These are phyloP conservation scores for Tretioscincus oriximinensis DNA, from an alignment of 2,113 vertebrate species.

Conservation along the genomic window DNA sequence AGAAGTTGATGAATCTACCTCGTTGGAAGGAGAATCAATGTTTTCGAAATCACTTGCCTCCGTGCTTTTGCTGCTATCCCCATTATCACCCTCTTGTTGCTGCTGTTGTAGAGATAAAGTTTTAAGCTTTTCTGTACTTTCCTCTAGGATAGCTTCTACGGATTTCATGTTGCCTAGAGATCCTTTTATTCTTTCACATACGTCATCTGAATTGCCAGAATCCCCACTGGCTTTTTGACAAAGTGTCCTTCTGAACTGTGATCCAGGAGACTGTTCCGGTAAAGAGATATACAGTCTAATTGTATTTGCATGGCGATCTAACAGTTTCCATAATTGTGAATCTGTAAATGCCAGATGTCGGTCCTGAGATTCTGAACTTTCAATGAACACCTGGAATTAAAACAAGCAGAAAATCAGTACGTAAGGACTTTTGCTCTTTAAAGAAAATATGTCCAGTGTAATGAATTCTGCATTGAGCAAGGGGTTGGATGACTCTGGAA, in stretches of 20 bases:
- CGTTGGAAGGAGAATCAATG: slow-evolving; percentile 89
- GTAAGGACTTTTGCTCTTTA: not conserved
- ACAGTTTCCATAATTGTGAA: slow-evolving; percentile 91
- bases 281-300: slow-evolving; percentile 90
- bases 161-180: slow-evolving; percentile 79
- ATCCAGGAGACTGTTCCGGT: slow-evolving; percentile 89
- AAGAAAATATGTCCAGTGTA: not conserved
- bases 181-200: slow-evolving; percentile 81
- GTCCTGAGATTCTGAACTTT: slow-evolving; percentile 91
- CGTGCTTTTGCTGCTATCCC: slow-evolving; percentile 94
- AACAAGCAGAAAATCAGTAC: slow-evolving; percentile 27
- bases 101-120: slow-evolving; percentile 90
- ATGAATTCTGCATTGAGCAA: no score
- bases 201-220: slow-evolving; percentile 72
- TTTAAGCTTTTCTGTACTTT: slow-evolving; percentile 97
- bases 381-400: slow-evolving; percentile 89
- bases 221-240: slow-evolving; percentile 81
- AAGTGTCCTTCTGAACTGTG: slow-evolving; percentile 79
- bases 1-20: slow-evolving; percentile 82
- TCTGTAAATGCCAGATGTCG: slow-evolving; percentile 86
- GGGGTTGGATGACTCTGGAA: no score
- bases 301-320: slow-evolving; percentile 97
- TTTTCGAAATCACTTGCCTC: slow-evolving; percentile 95
- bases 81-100: slow-evolving; percentile 79
- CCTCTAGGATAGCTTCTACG: slow-evolving; percentile 93